Evolutionary conservation across 2,113 vertebrate species (phyloP).

Genomic region (Oriolus oriolus): DNA sequence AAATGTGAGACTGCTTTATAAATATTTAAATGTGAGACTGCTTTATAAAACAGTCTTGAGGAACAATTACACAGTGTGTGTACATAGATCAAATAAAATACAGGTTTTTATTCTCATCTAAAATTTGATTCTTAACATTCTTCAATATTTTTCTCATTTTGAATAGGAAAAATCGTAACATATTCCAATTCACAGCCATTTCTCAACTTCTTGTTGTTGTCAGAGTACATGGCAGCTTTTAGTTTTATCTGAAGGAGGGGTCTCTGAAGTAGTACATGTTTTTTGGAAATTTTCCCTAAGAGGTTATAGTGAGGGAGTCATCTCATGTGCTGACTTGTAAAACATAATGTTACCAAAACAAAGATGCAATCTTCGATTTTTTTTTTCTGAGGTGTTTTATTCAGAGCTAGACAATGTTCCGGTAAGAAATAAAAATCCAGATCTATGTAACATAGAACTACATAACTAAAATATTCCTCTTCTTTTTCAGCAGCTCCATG

Average conservation of each 20-base stretch:
- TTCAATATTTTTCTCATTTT: neutral
- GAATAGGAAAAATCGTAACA: neutral
- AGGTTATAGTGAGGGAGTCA: neutral
- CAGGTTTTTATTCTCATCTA: neutral
- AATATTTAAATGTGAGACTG: neutral
- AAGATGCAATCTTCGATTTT: neutral
- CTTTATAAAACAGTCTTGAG: neutral
- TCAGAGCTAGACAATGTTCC: neutral
- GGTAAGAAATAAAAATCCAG: neutral
- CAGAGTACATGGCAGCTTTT: neutral
- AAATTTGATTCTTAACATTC: neutral
- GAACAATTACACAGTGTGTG: neutral
- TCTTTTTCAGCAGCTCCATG: slow-evolving; percentile 82
- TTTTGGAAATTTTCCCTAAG: neutral
- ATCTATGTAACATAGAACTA: neutral
- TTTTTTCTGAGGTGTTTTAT: neutral
- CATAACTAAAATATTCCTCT: neutral
- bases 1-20: neutral
- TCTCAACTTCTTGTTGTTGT: neutral
- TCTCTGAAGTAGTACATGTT: neutral
- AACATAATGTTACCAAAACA: neutral
- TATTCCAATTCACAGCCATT: neutral
- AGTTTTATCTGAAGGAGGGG: neutral
- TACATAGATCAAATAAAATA: neutral
- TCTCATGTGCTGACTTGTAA: neutral